Base-by-base conservation (phyloP, 2,888 invertebrate species). In the Isoperla grammatica region DNA sequence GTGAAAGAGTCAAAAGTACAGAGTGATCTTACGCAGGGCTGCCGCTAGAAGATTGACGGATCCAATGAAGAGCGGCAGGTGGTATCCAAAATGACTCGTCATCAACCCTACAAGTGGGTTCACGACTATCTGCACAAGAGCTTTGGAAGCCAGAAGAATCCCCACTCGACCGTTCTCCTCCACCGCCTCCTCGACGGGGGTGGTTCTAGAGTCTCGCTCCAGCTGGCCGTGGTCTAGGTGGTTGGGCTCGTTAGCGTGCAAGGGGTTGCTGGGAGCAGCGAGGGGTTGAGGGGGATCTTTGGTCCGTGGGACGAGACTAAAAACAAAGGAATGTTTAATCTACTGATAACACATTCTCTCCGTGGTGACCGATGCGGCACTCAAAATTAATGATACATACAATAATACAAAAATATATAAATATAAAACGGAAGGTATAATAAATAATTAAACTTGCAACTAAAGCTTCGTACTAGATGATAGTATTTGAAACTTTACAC, bases 51-150 rank as follows among this genome's bases (percentile, higher is more conserved):
- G 79, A 68, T 82, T 82, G 61, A 85, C 76, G 61, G 85, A 85
- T 53, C 89, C 90, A 54, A 84, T 71, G 53, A 88, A 78, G 63
- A 89, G 76, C 0, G 87, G 87, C 49, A 83, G 72, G 53, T 82
- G 79, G 72, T 86, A 87, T 20, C 89, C 88, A 61, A 83, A 72
- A 67, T 79, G 79, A 55, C 77, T 79, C 2, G 85, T 85, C 49
- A 88, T 72, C 63, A 81, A 81, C 29, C 90, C 90, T 42, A 90
- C 81, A 42, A 87, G 75, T 1, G 90, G 89, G 71, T 90, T 91
- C 68, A 84, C 80, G 60, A 87, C 75, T 57, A 92, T 78, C 73
- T 92, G 91, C 3, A 90, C 85, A 62, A 91, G 75, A 19, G 91
- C 90, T 75, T 90, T 89, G 56, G 88, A 87, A 37, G 90, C 86